Evolutionary conservation across 2,888 invertebrate genomes (phyloP).

Genomic region (Drosophila merina): DNA sequence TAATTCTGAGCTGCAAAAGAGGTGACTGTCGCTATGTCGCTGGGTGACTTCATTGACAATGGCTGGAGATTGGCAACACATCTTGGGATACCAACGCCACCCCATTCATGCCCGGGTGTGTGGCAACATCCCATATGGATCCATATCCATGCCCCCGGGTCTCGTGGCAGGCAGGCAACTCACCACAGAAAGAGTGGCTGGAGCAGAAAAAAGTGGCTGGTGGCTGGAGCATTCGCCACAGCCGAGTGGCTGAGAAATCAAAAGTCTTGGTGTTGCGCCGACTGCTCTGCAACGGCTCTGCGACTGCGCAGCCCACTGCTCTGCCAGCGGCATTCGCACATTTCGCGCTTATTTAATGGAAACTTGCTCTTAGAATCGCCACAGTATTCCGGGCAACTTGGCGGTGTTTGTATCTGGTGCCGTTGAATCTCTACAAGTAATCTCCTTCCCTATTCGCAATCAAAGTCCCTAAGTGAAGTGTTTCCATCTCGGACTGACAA

Average conservation of each 20-base stretch:
- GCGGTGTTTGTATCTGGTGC: slow-evolving; percentile 81
- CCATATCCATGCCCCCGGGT: slow-evolving; percentile 61
- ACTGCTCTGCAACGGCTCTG: slow-evolving; percentile 31
- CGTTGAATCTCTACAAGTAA: slow-evolving; percentile 76
- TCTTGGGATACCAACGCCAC: slow-evolving; percentile 33
- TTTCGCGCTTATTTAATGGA: slow-evolving; percentile 83
- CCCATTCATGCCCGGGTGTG: slow-evolving; percentile 36
- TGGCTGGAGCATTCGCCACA: slow-evolving; percentile 53
- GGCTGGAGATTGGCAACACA: slow-evolving; percentile 37
- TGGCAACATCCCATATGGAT: slow-evolving; percentile 60
- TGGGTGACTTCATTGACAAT: slow-evolving; percentile 47
- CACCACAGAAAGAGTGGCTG: slow-evolving; percentile 19
- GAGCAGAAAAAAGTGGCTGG: slow-evolving; percentile 27
- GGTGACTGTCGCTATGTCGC: slow-evolving; percentile 51
- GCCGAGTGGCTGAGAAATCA: slow-evolving; percentile 72
- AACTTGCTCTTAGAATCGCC: slow-evolving; percentile 83
- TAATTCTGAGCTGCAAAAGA: slow-evolving; percentile 52
- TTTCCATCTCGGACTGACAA: slow-evolving; percentile 16
- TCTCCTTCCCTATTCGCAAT: slow-evolving; percentile 18
- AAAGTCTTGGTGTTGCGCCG: slow-evolving; percentile 48
- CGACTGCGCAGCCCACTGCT: slow-evolving; percentile 22
- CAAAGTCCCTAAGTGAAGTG: slow-evolving; percentile 44
- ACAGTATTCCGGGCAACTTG: slow-evolving; percentile 84
- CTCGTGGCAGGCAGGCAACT: slow-evolving; percentile 51
- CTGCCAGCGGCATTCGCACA: slow-evolving; percentile 55